Base-by-base conservation (phyloP, 2,888 invertebrate species). In the Mythimna ferrago region DNA sequence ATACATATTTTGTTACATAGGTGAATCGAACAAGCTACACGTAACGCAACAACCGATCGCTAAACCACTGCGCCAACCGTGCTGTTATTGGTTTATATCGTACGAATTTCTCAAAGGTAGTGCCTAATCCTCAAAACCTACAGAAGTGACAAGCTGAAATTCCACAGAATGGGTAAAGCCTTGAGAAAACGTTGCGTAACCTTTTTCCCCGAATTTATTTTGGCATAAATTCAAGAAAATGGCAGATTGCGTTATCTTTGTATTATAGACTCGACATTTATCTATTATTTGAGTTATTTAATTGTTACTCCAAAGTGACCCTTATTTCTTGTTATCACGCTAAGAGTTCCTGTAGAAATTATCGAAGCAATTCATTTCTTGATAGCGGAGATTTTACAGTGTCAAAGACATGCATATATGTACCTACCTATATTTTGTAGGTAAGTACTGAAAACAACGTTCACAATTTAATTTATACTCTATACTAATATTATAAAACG, bases 191-290 rank as follows among this genome's bases (percentile, higher is more conserved):
- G 38, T 68, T 53, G 44, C 78, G 51, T 71, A 57, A 76, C 58
- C 19, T 32, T 58, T 38, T 53, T 76, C 58, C 10, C 16, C 0
- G 58, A 73, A 78, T 78, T 61, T 71, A 74, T 70, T 61, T 54
- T 48, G 32, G 19, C 21, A 73, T 76, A 54, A 79, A 60, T 63
- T 26, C 44, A n/a, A 11, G 35, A 38, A 79, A 79, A 72, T 76
- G 16, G 26, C 63, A 63, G 57, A 53, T 62, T 38, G n/a, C 58
- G 35, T 58, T 63, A 76, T 79, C 73, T 79, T 53, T 53, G 26
- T 60, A 73, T 44, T 53, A 57, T 21, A 63, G 16, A 63, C n/a
- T 53, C 44, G 57, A 62, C 19, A 14, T 54, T 54, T 61, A 54
- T 78, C 38, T 62, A n/a, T 44, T 58, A 32, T 63, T 38, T 44